Evolutionary conservation across 2,797 vertebrate genomes (phyloP), one percentile per base, ranked within the genome.

Genomic region (Scolopax rusticola): DNA sequence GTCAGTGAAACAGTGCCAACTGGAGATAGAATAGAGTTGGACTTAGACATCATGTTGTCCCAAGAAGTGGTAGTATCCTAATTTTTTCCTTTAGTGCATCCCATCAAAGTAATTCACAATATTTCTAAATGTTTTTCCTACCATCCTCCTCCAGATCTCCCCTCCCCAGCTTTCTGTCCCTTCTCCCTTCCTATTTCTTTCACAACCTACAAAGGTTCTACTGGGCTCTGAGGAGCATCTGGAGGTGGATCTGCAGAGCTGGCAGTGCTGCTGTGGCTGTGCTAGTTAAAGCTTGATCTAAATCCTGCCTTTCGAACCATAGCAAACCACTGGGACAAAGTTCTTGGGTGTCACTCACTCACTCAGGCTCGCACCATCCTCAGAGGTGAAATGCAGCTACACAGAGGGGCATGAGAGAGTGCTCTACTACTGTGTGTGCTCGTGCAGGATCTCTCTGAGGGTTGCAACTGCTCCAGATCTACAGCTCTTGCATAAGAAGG

Each of bases 301-400:
- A 67, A 63, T 69, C 47, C 38, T 95, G 67, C 78, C 92, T 73
- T 43, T 88, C 77, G 92, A 81, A 96, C 96, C 78, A 86, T 94
- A 53, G 11, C 93, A 93, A 96, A 95, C 70, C 70, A 47, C 3
- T 70, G 93, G 40, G 94, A 95, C 88, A 93, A 91, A 97, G 80
- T 87, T 96, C n/a, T 94, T 95, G 94, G 80, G 80, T 96, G 87
- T 94, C 91, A 85, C 82, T 94, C 91, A 85, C 82, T 94, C 93
- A 88, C 50, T 93, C 88, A 53, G 20, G 45, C 48, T 95, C 56
- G 84, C 84, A 8, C 61, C 90, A 85, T 91, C 69, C 79, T 89
- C 61, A 36, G 61, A 73, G 91, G 12, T 91, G 48, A 85, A 81
- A 69, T 57, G 61, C 17, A 14, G 45, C 60, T 47, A 14, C 15